These are phyloP conservation scores for Sclerodermus sp. DNA, from an alignment of 2,888 invertebrate genomes.

Conservation along the genomic window DNA sequence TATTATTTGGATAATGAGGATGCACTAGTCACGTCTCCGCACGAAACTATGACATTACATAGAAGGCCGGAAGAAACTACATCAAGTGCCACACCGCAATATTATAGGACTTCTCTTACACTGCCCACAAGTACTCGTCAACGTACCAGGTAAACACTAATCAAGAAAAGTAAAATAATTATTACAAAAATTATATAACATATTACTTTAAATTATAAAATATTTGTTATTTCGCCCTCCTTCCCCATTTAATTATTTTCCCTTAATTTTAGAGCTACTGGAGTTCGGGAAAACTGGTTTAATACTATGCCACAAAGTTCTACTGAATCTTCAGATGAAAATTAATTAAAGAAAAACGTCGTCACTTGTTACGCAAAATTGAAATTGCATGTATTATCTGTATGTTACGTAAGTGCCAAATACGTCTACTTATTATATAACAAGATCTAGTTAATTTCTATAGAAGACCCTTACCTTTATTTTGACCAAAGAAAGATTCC, in stretches of 20 bases:
- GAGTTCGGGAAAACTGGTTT: constrained; percentile 62
- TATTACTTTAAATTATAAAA: too few species aligned
- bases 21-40: constrained; percentile 60
- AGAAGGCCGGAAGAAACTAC: constrained; percentile 61
- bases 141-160: constrained; percentile 56
- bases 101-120: constrained; percentile 68
- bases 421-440: constrained; percentile 6
- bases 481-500: not conserved
- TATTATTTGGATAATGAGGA: constrained; percentile 66
- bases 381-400: constrained; percentile 13
- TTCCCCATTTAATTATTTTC: not conserved
- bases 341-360: constrained; percentile 36
- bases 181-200: not conserved
- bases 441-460: not conserved
- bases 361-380: constrained; percentile 5
- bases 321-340: constrained; percentile 58
- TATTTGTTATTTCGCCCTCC: not conserved
- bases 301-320: constrained; percentile 62
- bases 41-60: constrained; percentile 72
- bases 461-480: not conserved
- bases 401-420: constrained; percentile 32
- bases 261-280: constrained; percentile 45
- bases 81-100: constrained; percentile 58
- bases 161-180: not conserved
- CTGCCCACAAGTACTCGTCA: constrained; percentile 67